A percentile compares a stretch with the other conserved stretches of the same genome.
These are phyloP conservation scores for Siphonodentalium dalli DNA, from an alignment of 2,888 invertebrate genomes.

Conservation along the genomic window DNA sequence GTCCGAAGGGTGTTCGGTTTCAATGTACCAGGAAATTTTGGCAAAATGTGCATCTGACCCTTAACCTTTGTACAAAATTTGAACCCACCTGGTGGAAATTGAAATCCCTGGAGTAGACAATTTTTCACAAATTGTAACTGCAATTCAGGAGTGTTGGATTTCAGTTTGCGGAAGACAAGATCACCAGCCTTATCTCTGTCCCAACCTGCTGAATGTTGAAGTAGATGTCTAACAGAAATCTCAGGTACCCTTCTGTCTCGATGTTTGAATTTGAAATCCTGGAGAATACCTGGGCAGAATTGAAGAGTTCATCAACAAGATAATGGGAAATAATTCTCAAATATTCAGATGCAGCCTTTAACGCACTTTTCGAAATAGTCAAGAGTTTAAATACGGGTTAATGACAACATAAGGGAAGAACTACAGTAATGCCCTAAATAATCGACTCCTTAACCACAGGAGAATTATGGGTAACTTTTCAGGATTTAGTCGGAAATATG, in stretches of 20 bases:
- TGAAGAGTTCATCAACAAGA: background rate
- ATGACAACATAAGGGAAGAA: background rate
- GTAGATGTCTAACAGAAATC: constrained; percentile 46
- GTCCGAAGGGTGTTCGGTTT: too few relatives aligned
- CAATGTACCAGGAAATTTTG: too few relatives aligned
- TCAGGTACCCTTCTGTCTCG: constrained; percentile 32
- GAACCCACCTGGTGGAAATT: constrained; percentile 47
- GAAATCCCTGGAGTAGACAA: constrained; percentile 43
- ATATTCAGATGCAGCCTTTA: background rate
- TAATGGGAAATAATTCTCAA: background rate
- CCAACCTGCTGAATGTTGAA: constrained; percentile 61
- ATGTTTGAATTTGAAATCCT: constrained; percentile 17
- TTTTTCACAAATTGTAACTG: too few relatives aligned
- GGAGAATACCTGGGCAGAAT: constrained; percentile 31
- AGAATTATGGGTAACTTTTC: too few relatives aligned
- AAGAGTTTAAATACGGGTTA: background rate
- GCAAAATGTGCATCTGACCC: too few relatives aligned
- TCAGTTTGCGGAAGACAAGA: constrained; percentile 47
- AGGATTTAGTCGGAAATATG: too few relatives aligned
- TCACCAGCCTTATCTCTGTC: constrained; percentile 49
- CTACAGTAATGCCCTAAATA: too few relatives aligned
- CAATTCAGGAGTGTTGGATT: constrained; percentile 16
- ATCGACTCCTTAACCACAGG: too few relatives aligned
- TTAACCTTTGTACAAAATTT: too few relatives aligned
- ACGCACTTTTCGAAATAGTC: background rate